phyloP scores from a whole-genome alignment of 2,113 vertebrate species.

The Muntiacus reevesi region DNA sequence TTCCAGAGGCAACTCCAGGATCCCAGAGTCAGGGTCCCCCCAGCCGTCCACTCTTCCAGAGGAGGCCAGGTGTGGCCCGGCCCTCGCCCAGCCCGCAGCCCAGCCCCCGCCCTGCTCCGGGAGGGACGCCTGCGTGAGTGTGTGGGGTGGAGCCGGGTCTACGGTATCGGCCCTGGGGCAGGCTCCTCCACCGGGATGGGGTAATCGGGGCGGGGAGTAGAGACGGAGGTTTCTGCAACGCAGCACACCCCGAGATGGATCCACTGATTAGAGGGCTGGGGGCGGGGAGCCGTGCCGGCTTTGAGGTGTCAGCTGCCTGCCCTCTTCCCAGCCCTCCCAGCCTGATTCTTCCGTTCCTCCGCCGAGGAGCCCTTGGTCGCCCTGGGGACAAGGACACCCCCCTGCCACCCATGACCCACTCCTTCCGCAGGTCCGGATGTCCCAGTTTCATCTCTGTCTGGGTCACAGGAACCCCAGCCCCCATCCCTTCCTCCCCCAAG shows the following conservation, averaged over 20 bases:
- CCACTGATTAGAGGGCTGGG: conserved; percentile 57
- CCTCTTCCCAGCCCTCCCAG: not conserved
- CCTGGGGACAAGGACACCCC: not conserved
- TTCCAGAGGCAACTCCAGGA: too few species aligned
- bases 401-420: not conserved
- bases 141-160: not conserved
- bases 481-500: not conserved
- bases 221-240: conserved; percentile 35
- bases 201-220: conserved; percentile 50
- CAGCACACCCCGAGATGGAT: conserved; percentile 49
- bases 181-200: not conserved
- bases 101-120: fast-evolving
- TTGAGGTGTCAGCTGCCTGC: not conserved
- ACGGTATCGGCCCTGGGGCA: not conserved
- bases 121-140: not conserved
- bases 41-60: fast-evolving
- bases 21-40: not conserved
- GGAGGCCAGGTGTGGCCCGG: too few species aligned
- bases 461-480: not conserved
- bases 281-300: not conserved
- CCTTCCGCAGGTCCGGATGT: too few species aligned
- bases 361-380: fast-evolving
- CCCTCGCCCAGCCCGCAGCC: not conserved
- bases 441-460: not conserved
- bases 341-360: not conserved